Base-by-base conservation (phyloP, 2,113 vertebrate species). In the Salvelinus alpinus region DNA sequence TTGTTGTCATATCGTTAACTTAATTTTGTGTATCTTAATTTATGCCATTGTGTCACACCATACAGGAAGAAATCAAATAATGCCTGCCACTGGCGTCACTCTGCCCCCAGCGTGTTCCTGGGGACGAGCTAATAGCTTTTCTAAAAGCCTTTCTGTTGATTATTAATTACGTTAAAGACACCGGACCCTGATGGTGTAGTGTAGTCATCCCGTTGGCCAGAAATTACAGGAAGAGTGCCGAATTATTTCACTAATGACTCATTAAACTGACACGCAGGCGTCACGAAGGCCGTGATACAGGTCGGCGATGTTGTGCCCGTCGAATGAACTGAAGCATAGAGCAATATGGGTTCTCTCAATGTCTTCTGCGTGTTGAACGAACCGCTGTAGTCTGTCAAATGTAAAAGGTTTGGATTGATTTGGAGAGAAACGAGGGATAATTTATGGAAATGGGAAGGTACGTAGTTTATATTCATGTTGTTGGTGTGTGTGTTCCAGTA, bases 241-340 rank as follows among this genome's bases (percentile, higher is more conserved):
- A 80, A 90, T 90, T 91, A 83, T 79, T 84, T 76, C 59, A 59
- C 73, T 89, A 90, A 89, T 87, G 84, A 91, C 80, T 88, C 86
- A 84, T 76, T 89, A 84, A 88, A 85, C 76, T 84, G 78, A 73
- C 77, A 83, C 44, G 47, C 82, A 88, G 78, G 80, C 73, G 80
- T 25, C 66, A 69, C 74, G 70, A 7, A 65, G 47, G 64, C 71
- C 64, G 78, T 78, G 54, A 22, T 51, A 22, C n/a, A 8, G n/a
- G 59, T 11, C 4, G 4, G 22, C 72, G 57, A 34, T 31, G 6
- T 34, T 74, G 78, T 62, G 78, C 76, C 80, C 80, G 82, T 67
- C 77, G 62, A 77, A 81, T 44, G 51, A 77, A 22, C 14, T 2
- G 3, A 76, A 20, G 44, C 71, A 70, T 44, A 54, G 84, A 24